Base-by-base conservation (phyloP, 2,113 vertebrate species). In the Serinus canaria region DNA sequence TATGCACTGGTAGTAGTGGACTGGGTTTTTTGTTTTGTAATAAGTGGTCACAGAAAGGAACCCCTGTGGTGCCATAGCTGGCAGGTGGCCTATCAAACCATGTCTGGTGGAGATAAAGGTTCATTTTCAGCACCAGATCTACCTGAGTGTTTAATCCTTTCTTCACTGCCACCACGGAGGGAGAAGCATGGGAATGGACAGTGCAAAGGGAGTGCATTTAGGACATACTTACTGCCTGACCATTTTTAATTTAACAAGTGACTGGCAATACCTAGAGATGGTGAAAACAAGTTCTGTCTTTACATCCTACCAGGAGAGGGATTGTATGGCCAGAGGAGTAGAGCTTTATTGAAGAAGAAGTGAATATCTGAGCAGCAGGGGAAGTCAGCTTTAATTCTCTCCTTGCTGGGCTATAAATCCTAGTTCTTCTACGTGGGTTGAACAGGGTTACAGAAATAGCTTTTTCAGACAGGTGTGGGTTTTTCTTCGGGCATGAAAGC, bases 231-330 rank as follows among this genome's bases (percentile, higher is more conserved):
- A 60, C 41, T 77, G 8, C 15, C 33, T 67, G 52, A 15, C 18
- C 81, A 23, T n/a, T 83, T 69, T 92, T 76, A 50, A 47, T 67
- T 79, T 85, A 83, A n/a, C 30, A 72, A 56, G 28, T 52, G 21
- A 39, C 50, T 50, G 55, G 30, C 33, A 78, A 53, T 47, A 47
- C 8, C 39, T 37, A 59, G 59, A 5, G 15, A n/a, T 1, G 3
- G 30, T 72, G 67, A 83, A 91, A 93, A 53, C 37, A 79, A 68
- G n/a, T 83, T 85, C 70, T 73, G 50, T 35, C 79, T 78, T 89
- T 66, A 67, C 3, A 18, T 44, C 30, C 30, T 91, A 22, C 44
- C 15, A 27, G 13, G 43, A 13, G 14, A 94, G 14, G n/a, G 25
- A 37, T 23, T 68, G 7, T 52, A 30, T 13, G 35, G 41, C 9